These are phyloP conservation scores for Ochlodes sylvanus DNA, from an alignment of 2,888 invertebrate species.

Conservation along the genomic window DNA sequence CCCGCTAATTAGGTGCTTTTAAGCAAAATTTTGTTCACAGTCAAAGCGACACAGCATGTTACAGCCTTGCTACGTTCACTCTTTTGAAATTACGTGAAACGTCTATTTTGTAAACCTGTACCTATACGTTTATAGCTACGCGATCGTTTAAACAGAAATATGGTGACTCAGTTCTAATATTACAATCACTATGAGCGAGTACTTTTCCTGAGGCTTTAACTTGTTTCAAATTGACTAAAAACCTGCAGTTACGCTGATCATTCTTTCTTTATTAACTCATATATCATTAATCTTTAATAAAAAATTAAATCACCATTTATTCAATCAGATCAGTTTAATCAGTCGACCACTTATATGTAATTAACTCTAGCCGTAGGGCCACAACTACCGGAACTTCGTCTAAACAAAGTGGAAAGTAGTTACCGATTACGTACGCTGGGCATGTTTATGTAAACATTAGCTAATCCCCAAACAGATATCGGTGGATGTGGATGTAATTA, in stretches of 20 bases:
- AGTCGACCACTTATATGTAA: no score
- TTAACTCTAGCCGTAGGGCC: not conserved
- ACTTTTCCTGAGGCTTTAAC: no score
- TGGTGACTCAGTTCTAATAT: no score
- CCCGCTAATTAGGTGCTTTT: conserved; percentile 32
- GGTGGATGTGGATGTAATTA: conserved; percentile 19
- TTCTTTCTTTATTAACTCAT: no score
- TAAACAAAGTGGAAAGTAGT: not conserved
- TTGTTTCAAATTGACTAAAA: no score
- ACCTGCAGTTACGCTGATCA: no score
- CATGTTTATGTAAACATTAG: not conserved
- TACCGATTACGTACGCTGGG: not conserved
- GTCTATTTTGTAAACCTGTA: not conserved
- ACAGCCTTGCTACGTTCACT: conserved; percentile 1
- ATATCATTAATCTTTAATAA: no score
- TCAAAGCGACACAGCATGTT: conserved; percentile 29
- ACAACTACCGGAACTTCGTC: not conserved
- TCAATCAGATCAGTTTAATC: no score
- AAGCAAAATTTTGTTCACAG: conserved; percentile 27
- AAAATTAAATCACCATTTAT: no score
- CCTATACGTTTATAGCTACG: not conserved
- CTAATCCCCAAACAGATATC: conserved; percentile 4
- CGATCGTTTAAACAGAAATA: not conserved
- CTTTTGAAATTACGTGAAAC: conserved; percentile 11
- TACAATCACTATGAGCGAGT: no score